Conservation (phyloP, 1,140 invertebrate species). For the Danaus melanippus region DNA sequence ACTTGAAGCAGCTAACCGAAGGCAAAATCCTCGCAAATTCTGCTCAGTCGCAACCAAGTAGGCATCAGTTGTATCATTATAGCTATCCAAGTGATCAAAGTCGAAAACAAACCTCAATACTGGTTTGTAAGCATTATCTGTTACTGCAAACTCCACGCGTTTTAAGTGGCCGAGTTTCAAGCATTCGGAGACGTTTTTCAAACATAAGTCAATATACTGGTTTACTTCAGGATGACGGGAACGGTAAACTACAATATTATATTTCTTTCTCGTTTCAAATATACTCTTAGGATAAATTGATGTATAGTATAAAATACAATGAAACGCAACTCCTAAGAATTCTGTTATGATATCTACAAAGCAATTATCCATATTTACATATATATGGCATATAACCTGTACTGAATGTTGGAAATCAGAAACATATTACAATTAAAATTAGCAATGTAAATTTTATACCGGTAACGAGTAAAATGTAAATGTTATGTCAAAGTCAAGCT, state of each 20-base stretch:
- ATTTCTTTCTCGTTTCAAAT: slow-evolving; percentile 74
- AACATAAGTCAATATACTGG: slow-evolving; percentile 72
- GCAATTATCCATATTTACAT: slow-evolving; percentile 46
- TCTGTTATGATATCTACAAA: slow-evolving; percentile 63
- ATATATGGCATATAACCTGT: too few species aligned
- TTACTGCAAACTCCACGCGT: slow-evolving; percentile 65
- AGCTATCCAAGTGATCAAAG: slow-evolving; percentile 42
- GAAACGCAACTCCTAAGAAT: slow-evolving; percentile 75
- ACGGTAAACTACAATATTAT: slow-evolving; percentile 70
- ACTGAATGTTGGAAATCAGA: too few species aligned
- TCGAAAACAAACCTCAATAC: slow-evolving; percentile 74
- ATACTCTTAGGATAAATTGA: slow-evolving; percentile 75
- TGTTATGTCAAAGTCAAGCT: too few species aligned
- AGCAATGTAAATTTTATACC: too few species aligned
- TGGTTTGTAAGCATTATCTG: slow-evolving; percentile 38
- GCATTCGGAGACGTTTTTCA: slow-evolving; percentile 60
- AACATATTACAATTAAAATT: neutral
- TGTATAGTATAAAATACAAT: slow-evolving; percentile 72
- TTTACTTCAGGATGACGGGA: slow-evolving; percentile 75
- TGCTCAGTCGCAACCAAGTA: slow-evolving; percentile 75
- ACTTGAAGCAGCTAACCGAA: slow-evolving; percentile 68
- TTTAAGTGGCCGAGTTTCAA: slow-evolving; percentile 61
- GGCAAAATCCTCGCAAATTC: slow-evolving; percentile 73
- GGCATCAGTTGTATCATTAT: slow-evolving; percentile 62
- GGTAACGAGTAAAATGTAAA: too few species aligned